A percentile compares a stretch with the other conserved stretches of the same genome.
These are phyloP conservation scores for Polymixis flavicincta DNA, from an alignment of 2,888 invertebrate genomes.

Conservation along the genomic window DNA sequence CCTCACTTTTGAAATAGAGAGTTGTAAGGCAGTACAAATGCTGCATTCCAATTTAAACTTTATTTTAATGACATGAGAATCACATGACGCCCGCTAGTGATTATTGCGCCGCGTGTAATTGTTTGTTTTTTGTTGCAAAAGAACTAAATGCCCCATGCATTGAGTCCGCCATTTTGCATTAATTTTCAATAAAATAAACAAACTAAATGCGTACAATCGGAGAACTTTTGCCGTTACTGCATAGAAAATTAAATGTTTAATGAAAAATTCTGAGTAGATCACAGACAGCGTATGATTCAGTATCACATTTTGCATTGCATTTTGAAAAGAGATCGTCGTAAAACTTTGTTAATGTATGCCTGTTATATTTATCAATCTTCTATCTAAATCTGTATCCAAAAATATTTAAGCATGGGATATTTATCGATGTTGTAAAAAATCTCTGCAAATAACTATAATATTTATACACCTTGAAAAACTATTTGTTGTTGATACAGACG, in stretches of 20 bases:
- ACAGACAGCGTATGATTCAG: conserved; percentile 57
- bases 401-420: conserved; percentile 56
- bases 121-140: background rate
- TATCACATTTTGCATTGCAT: conserved; percentile 66
- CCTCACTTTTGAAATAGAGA: background rate
- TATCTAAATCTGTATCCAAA: conserved; percentile 40
- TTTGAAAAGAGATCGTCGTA: conserved; percentile 44
- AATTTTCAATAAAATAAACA: background rate
- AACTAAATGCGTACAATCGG: background rate
- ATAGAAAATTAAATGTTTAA: background rate
- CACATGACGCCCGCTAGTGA: background rate
- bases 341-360: conserved; percentile 35
- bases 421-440: conserved; percentile 57
- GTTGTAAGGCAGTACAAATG: background rate
- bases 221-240: background rate
- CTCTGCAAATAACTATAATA: conserved; percentile 44
- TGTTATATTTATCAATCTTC: conserved; percentile 42
- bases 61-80: background rate
- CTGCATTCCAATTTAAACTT: background rate
- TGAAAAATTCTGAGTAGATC: background rate
- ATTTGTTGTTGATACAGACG: conserved; percentile 44
- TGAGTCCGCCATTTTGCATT: too few relatives aligned
- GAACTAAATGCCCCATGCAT: background rate
- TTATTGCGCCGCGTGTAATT: too few relatives aligned
- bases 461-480: conserved; percentile 47